These are phyloP conservation scores for Stenichneumon culpator DNA, from an alignment of 2,888 invertebrate species.

Conservation along the genomic window DNA sequence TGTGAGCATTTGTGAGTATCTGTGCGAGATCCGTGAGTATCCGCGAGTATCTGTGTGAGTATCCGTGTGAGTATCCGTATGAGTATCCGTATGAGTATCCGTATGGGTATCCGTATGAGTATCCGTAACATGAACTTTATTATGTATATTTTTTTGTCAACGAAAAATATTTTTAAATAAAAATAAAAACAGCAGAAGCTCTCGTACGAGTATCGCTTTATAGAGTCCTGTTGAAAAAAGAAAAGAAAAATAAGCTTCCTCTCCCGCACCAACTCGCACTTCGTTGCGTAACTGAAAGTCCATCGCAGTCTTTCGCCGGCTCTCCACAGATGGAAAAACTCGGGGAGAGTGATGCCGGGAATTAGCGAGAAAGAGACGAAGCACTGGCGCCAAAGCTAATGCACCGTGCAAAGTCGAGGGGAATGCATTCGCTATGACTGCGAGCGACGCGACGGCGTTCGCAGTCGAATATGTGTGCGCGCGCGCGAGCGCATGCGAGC, in stretches of 20 bases:
- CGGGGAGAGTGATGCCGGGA: slow-evolving; percentile 24
- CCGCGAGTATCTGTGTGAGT: no score
- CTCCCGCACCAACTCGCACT: background rate
- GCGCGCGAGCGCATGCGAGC: background rate
- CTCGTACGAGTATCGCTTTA: background rate
- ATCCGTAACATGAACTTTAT: no score
- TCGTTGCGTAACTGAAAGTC: slow-evolving; percentile 27
- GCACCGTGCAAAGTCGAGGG: slow-evolving; percentile 33
- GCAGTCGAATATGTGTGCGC: background rate
- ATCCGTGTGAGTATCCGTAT: no score
- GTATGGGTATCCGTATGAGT: no score
- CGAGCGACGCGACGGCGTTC: slow-evolving; percentile 42
- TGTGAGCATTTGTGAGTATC: no score
- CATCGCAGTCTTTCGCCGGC: slow-evolving; percentile 5
- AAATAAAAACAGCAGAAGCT: background rate
- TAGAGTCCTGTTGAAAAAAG: background rate
- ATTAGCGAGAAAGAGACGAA: slow-evolving; percentile 47
- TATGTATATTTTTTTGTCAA: no score
- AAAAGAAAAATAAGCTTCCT: background rate
- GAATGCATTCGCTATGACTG: slow-evolving; percentile 44
- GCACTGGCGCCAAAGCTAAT: slow-evolving; percentile 59
- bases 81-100: no score
- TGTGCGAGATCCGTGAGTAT: no score
- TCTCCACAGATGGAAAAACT: slow-evolving; percentile 9
- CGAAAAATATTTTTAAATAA: no score